Percentiles rank a stretch among this genome's conserved stretches.
phyloP scores from a whole-genome alignment of 1,140 invertebrate species.

The Globodera rostochiensis region DNA sequence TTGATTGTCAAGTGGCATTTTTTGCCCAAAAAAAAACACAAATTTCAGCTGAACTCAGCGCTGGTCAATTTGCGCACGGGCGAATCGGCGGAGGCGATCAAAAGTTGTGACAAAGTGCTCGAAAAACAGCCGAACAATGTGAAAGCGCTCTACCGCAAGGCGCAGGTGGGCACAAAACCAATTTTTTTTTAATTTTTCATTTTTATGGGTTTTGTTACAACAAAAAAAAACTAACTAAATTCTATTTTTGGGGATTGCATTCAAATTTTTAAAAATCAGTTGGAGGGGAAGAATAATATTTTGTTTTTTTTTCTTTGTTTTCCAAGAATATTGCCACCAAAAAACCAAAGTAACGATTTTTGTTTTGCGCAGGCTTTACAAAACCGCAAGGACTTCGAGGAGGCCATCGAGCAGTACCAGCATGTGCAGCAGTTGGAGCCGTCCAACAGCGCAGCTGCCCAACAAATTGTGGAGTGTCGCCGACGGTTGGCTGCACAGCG shows the following conservation, averaged over 20 bases:
- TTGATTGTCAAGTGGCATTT: no score
- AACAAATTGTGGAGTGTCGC: conserved; percentile 29
- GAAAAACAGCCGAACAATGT: conserved; percentile 78
- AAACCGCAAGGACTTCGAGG: conserved; percentile 17
- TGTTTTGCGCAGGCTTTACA: conserved; percentile 7
- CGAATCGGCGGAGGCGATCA: conserved; percentile 76
- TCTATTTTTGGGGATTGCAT: no score
- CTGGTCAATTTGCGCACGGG: conserved; percentile 82
- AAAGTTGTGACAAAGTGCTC: conserved; percentile 76
- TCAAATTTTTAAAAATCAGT: no score
- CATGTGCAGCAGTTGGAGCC: conserved; percentile 7
- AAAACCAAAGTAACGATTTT: not conserved
- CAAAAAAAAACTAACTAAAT: no score
- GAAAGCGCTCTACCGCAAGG: conserved; percentile 86
- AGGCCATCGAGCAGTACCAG: conserved; percentile 21
- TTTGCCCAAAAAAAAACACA: no score
- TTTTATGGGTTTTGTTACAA: no score
- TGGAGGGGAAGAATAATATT: no score
- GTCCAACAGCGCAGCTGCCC: conserved; percentile 4
- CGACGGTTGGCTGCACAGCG: not conserved
- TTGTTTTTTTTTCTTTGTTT: no score
- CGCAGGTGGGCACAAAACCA: conserved; percentile 70
- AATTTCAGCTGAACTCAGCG: conserved; percentile 68
- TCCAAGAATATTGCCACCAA: no score
- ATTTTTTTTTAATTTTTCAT: no score